Base-by-base conservation (phyloP, 2,888 invertebrate genomes). In the Habroteleia sp. region DNA sequence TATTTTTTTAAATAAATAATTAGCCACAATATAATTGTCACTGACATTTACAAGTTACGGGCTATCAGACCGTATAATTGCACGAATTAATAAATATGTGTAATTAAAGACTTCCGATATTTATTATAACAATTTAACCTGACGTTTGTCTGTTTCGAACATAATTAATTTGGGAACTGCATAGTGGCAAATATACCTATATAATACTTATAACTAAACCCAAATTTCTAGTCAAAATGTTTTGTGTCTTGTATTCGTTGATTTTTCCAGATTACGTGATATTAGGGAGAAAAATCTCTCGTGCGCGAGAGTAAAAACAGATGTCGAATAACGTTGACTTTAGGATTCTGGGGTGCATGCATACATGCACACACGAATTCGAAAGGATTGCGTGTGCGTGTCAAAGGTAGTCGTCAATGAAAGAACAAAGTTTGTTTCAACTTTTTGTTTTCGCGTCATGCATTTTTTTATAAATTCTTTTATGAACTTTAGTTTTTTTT, bases 251-350 rank as follows among this genome's bases (percentile, higher is more conserved):
- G 11, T n/a, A 13, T 7, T 44, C 31, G 42, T 29, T 33, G 31
- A 58, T 33, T 42, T 39, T 58, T 31, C 33, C 16, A 35, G 44
- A 46, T 60, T 35, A 60, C 13, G 33, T 13, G 44, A 60, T 31
- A 35, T 44, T 44, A 23, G 33, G 31, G 44, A 23, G 46, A 46
- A 60, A 33, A 58, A 41, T 58, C 13, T 20, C 20, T 33, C 58
- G 31, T 20, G 46, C 39, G 39, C 50, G 41, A 37, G 44, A 44
- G 60, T n/a, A 46, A 46, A 41, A 63, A 48, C 62, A 63, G 29
- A 50, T 63, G 62, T 63, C 62, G 62, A 50, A 63, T 63, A 50
- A 63, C 37, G 41, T 33, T 23, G n/a, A 46, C 16, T 27, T 27
- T n/a, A 7, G 20, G 20, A 46, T 16, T 2, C 20, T 20, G 20